Evolutionary conservation across 1,140 invertebrate genomes (phyloP), one percentile per base, ranked within the genome.

Genomic region (Lucilia cuprina): DNA sequence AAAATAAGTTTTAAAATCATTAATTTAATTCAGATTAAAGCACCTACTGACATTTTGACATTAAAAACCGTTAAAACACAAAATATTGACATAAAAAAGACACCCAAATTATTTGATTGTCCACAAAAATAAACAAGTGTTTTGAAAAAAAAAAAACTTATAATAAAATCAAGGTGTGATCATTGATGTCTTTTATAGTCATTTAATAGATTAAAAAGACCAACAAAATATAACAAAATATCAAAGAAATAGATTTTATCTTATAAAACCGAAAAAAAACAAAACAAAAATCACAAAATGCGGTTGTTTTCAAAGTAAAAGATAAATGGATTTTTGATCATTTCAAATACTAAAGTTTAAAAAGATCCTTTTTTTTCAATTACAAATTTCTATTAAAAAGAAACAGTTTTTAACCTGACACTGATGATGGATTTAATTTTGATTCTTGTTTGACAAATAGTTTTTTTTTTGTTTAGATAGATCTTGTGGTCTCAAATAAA

Each of bases 251-350:
- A 13, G 50, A 55, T 55, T 55, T 55, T 55, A 55, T 55, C 50
- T 55, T 47, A 83, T 9, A 30, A 74, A 41, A 25, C 21, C n/a
- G n/a, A 8, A 60, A n/a, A 41, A 41, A 21, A 19, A 25, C 5
- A 30, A n/a, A 34, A 13, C 14, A 21, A 21, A 65, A 7, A 84
- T 75, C 50, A 74, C 49, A 80, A 84, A 75, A 84, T 47, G 74
- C 74, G 74, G 30, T 77, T 41, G 25, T 75, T 77, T 41, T 30
- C 50, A 78, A 77, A 75, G 41, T 5, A 41, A 14, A 84, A 84
- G 84, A 84, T 82, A 84, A 84, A 84, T 84, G 84, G 50, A 34
- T 84, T 84, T 82, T 84, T 84, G 84, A 84, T 84, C 83, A 70
- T 7, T n/a, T 19, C 13, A 50, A 75, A 83, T 25, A 50, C 74